Conservation (phyloP, 2,113 vertebrate genomes). For the Ceuthmochares aereus region DNA sequence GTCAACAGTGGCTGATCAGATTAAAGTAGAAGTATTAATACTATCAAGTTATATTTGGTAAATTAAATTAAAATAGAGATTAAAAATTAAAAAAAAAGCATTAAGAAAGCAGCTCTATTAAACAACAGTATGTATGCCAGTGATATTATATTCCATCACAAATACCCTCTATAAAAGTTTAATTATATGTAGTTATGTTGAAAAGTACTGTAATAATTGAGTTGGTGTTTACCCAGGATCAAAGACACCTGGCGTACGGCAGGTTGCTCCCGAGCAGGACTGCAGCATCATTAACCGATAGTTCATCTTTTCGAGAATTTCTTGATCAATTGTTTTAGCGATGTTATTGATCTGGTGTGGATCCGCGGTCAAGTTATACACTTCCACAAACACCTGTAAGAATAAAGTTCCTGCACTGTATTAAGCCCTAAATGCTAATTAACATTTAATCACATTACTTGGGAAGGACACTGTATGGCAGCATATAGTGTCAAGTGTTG, state of each 20-base stretch:
- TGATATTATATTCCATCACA: not conserved
- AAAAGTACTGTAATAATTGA: not conserved
- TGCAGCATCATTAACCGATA: conserved; percentile 98
- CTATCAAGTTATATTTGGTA: not conserved
- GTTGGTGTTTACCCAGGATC: conserved; percentile 78
- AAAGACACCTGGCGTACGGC: conserved; percentile 90
- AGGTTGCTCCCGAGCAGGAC: conserved; percentile 89
- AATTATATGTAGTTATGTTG: not conserved
- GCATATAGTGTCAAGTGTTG: not conserved
- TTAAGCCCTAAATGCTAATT: not conserved
- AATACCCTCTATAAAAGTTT: not conserved
- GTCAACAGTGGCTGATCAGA: not conserved
- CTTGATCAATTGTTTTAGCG: conserved; percentile 92
- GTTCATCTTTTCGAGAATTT: conserved; percentile 98
- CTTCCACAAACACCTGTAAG: conserved; percentile 92
- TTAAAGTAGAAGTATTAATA: not conserved
- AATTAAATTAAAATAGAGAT: not conserved
- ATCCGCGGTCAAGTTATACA: conserved; percentile 95
- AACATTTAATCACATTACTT: not conserved
- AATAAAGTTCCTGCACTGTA: not conserved
- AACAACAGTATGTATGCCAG: not conserved
- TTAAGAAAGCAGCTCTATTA: not conserved
- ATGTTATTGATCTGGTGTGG: conserved; percentile 95
- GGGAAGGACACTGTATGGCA: not conserved
- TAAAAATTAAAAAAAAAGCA: not conserved